phyloP scores from a whole-genome alignment of 2,113 vertebrate species.

The Lagopus leucura region DNA sequence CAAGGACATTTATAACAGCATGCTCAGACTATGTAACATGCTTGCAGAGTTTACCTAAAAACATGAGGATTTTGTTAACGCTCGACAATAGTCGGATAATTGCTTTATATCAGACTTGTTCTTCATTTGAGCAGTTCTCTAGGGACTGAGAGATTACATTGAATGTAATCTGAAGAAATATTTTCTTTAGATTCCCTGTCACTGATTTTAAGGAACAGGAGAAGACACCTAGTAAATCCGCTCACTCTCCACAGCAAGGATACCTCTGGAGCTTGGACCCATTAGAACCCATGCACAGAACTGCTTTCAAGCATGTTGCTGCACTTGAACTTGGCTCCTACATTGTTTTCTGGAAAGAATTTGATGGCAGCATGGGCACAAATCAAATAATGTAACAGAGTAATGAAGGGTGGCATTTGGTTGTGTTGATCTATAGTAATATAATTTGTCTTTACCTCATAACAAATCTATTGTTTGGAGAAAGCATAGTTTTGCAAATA shows the following conservation, averaged over 20 bases:
- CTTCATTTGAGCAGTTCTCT: background rate
- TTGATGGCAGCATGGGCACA: background rate
- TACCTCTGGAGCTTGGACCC: background rate
- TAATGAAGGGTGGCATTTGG: background rate
- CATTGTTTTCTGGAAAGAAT: background rate
- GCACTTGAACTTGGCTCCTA: background rate
- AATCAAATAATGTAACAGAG: background rate
- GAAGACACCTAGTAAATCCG: background rate
- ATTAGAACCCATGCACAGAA: background rate
- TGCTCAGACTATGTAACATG: background rate
- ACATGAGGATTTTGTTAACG: background rate
- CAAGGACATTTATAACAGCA: background rate
- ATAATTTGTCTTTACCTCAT: background rate
- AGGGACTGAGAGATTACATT: no score
- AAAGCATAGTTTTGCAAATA: background rate
- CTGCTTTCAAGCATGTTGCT: background rate
- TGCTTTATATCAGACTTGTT: background rate
- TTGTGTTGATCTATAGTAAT: background rate
- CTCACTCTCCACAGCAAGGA: background rate
- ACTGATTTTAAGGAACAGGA: background rate
- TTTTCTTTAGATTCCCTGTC: background rate
- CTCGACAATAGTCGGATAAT: background rate
- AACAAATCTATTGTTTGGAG: background rate
- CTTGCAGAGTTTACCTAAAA: slow-evolving; percentile 5
- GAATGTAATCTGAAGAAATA: background rate